A percentile compares a stretch with the other conserved stretches of the same genome.
phyloP scores from a whole-genome alignment of 2,888 invertebrate genomes.

The Lordiphosa andalusiaca region DNA sequence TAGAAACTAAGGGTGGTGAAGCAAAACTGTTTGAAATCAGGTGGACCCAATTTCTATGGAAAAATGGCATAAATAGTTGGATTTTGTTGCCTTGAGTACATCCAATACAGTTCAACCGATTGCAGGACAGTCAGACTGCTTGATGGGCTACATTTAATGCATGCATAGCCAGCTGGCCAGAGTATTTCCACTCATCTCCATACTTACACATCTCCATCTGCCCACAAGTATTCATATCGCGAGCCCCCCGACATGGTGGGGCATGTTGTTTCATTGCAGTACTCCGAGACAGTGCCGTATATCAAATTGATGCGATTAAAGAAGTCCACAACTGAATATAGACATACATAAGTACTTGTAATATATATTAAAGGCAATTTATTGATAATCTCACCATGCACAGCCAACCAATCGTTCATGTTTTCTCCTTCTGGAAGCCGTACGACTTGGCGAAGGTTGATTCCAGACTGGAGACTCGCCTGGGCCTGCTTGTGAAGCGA shows the following conservation, averaged over 20 bases:
- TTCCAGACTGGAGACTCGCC: conserved; percentile 93
- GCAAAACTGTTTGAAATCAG: no score
- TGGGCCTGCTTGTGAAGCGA: conserved; percentile 94
- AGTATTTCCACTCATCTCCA: no score
- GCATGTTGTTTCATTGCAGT: conserved; percentile 90
- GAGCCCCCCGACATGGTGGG: conserved; percentile 95
- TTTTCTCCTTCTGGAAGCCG: conserved; percentile 91
- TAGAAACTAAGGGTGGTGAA: no score
- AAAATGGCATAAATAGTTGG: no score
- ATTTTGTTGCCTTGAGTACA: no score
- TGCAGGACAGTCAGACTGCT: no score
- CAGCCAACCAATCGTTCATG: conserved; percentile 94
- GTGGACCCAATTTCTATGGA: no score
- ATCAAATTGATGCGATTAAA: conserved; percentile 96
- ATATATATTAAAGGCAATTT: no score
- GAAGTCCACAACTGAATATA: conserved; percentile 88
- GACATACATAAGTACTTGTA: no score
- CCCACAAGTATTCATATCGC: conserved; percentile 94
- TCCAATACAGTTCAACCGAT: no score
- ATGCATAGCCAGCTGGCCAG: no score
- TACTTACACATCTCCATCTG: conserved; percentile 84
- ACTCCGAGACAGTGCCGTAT: conserved; percentile 93
- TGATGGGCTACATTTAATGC: no score
- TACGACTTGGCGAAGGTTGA: conserved; percentile 90
- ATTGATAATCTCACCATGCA: conserved; percentile 83